Evolutionary conservation across 2,888 invertebrate species (phyloP).

Genomic region (Drosophila rubida): DNA sequence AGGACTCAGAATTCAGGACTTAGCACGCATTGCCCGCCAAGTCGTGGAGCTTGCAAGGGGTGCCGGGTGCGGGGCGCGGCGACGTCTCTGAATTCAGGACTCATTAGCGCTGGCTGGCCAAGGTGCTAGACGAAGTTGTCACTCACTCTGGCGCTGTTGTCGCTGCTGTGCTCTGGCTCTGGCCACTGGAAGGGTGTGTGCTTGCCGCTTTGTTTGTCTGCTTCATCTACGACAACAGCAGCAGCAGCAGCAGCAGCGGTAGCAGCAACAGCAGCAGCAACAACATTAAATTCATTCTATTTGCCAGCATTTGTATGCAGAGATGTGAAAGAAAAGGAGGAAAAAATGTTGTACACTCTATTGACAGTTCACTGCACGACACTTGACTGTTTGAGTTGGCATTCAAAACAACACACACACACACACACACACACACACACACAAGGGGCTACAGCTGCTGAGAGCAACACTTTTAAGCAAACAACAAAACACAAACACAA

Average conservation of each 20-base stretch:
- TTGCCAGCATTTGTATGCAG: constrained; percentile 56
- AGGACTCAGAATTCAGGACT: constrained; percentile 29
- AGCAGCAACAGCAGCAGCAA: constrained; percentile 15
- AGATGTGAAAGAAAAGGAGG: constrained; percentile 25
- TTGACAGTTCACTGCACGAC: constrained; percentile 79
- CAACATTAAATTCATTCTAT: constrained; percentile 46
- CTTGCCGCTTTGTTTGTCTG: constrained; percentile 56
- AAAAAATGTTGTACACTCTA: constrained; percentile 67
- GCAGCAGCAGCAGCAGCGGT: constrained; percentile 10
- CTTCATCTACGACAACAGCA: constrained; percentile 56
- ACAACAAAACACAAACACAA: constrained; percentile 33
- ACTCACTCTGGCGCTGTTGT: constrained; percentile 19
- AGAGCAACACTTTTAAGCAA: constrained; percentile 64
- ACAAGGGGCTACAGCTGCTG: constrained; percentile 28
- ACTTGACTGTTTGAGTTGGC: constrained; percentile 78
- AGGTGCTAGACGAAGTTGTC: constrained; percentile 57
- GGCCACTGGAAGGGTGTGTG: constrained; percentile 7
- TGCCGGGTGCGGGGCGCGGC: not conserved
- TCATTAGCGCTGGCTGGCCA: constrained; percentile 66
- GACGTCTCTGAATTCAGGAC: constrained; percentile 20
- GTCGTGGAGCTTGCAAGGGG: too few species aligned
- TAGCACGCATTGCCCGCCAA: constrained; percentile 8
- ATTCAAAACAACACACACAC: constrained; percentile 69
- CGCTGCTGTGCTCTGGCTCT: not conserved
- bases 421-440: constrained; percentile 26